Evolutionary conservation across 2,113 vertebrate species (phyloP).

Genomic region (Taurulus bubalis): DNA sequence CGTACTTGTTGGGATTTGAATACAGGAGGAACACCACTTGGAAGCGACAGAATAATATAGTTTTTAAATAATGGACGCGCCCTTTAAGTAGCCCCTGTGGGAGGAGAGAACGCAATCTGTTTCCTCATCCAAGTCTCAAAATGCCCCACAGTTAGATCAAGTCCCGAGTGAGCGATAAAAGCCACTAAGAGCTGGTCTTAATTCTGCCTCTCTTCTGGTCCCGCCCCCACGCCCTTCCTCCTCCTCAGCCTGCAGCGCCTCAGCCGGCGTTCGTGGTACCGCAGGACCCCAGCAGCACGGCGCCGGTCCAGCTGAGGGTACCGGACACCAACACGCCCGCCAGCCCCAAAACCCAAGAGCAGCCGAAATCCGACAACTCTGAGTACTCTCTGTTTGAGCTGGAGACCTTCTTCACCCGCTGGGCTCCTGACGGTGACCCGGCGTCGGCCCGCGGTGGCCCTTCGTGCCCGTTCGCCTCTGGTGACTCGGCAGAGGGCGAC

Average conservation of each 20-base stretch:
- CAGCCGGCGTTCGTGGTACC: not conserved
- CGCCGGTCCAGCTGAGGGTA: slow-evolving; percentile 24
- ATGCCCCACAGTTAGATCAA: not conserved
- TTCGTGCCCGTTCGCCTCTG: slow-evolving; percentile 54
- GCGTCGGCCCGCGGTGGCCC: slow-evolving; percentile 16
- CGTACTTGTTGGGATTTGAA: not conserved
- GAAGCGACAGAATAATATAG: not conserved
- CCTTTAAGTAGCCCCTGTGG: not conserved
- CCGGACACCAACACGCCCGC: slow-evolving; percentile 52
- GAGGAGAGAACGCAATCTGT: not conserved
- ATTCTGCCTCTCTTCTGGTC: not conserved
- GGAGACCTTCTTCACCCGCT: slow-evolving; percentile 72
- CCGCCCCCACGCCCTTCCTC: not conserved
- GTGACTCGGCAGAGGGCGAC: slow-evolving; percentile 47
- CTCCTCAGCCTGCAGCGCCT: slow-evolving; percentile 37
- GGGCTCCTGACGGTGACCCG: slow-evolving; percentile 62
- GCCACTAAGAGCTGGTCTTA: not conserved
- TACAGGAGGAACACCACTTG: not conserved
- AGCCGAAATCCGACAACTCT: not conserved
- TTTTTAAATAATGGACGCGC: not conserved
- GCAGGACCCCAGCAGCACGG: slow-evolving; percentile 26
- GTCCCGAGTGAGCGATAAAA: not conserved
- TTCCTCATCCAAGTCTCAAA: not conserved
- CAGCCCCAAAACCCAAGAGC: slow-evolving; percentile 24
- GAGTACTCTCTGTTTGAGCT: slow-evolving; percentile 75